Percentiles rank a stretch among this genome's conserved stretches.
Evolutionary conservation across 2,888 invertebrate genomes (phyloP).

Genomic region (Periphyllus acericola): DNA sequence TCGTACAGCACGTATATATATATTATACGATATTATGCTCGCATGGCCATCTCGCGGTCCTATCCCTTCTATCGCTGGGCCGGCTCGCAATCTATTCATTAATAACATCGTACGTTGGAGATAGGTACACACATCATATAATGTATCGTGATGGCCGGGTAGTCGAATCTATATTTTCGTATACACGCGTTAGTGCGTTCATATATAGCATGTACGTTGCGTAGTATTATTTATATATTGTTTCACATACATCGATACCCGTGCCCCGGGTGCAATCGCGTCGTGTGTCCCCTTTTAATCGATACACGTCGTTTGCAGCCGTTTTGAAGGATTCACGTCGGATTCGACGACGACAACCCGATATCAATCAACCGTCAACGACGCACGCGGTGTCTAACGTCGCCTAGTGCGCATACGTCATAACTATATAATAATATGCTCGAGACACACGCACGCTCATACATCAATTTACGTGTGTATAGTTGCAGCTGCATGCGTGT

Average conservation of each 20-base stretch:
- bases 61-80: not conserved
- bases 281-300: conserved; percentile 15
- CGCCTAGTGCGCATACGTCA: not conserved
- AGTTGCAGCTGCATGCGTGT: not conserved
- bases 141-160: not conserved
- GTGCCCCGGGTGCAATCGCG: not conserved
- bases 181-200: not conserved
- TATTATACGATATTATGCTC: not conserved
- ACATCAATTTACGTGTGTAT: not conserved
- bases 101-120: not conserved
- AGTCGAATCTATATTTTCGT: not conserved
- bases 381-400: not conserved
- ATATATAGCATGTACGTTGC: not conserved
- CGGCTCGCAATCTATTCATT: not conserved
- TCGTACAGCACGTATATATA: not conserved
- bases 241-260: not conserved
- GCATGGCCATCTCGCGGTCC: not conserved
- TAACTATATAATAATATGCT: not conserved
- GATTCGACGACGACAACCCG: conserved; percentile 42
- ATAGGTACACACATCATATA: not conserved
- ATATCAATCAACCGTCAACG: conserved; percentile 53
- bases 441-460: not conserved
- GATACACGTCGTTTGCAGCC: conserved; percentile 1
- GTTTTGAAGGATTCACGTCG: conserved; percentile 39
- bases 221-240: not conserved